Base-by-base conservation (phyloP, 1,140 invertebrate species). In the Drosophila arawakana region DNA sequence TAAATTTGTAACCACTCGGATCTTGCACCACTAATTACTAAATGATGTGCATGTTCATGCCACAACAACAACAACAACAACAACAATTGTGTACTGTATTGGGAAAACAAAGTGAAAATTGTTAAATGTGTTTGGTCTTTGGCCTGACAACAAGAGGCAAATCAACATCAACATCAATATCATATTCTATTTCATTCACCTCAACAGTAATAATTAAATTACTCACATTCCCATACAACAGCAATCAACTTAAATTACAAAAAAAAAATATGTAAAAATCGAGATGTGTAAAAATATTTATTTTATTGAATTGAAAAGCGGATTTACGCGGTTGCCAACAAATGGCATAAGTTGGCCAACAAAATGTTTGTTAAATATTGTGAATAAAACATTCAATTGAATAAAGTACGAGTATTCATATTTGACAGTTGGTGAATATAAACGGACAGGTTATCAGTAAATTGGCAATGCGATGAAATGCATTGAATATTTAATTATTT, bases 371-470 rank as follows among this genome's bases (percentile, higher is more conserved):
- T 35, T 63, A 47, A 34, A 58, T 37, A 52, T 59, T 59, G 30
- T 49, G 30, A 41, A 67, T 73, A 59, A 67, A 67, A 67, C 59
- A 73, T 73, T 73, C 46, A 73, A 73, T 73, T 73, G 30, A 30
- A 61, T 8, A 52, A n/a, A 30, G 21, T n/a, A 10, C 10, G 25
- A 66, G 37, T 50, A 58, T 72, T 50, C 54, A 18, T 15, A 11
- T 66, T 52, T 68, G 63, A 54, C 71, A 68, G 55, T 13, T 41
- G 47, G 7, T 73, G 55, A 68, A 68, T 30, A 30, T 30, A 30
- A 73, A 30, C 9, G 43, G 46, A 39, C 44, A 50, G n/a, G 55
- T 44, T 18, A 68, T 54, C 50, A 47, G 15, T 7, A 10, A 39
- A 61, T 8, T 61, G 55, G 35, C 62, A 59, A 30, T 18, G 7